Percentiles rank a stretch among this genome's conserved stretches.
These are phyloP conservation scores for Ondatra zibethicus DNA, from an alignment of 2,113 vertebrate species.

Conservation along the genomic window DNA sequence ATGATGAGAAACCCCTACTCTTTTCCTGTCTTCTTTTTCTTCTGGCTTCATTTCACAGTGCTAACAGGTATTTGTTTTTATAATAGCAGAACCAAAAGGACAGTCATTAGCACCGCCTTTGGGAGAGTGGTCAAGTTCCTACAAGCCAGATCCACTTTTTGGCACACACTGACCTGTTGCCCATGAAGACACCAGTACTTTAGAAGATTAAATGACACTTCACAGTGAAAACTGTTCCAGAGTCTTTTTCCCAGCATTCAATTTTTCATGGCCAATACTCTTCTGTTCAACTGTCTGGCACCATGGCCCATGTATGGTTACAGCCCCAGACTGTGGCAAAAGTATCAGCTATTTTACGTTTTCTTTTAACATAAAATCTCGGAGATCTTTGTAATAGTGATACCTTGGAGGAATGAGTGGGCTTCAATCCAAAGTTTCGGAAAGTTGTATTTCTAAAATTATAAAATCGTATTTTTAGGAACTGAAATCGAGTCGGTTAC, in stretches of 20 bases:
- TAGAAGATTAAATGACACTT: neutral
- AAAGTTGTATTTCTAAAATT: neutral
- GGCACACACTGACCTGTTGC: accelerated
- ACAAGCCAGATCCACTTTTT: neutral
- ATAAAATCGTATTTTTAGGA: neutral
- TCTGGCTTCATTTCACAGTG: neutral
- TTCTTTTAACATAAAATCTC: constrained; percentile 6
- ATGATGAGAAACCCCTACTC: neutral
- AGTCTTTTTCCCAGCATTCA: neutral
- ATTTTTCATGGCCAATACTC: constrained; percentile 16
- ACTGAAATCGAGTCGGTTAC: neutral
- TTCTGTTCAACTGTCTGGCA: neutral
- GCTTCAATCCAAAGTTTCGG: neutral
- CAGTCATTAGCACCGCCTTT: neutral
- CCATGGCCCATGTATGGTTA: neutral
- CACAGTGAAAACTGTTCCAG: neutral
- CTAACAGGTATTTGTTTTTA: neutral
- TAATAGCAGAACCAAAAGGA: neutral
- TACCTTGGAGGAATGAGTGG: neutral
- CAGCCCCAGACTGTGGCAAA: neutral
- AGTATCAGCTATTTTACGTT: neutral
- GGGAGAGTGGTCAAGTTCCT: neutral
- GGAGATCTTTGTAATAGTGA: neutral
- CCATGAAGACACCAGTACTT: neutral
- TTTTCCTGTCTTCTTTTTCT: neutral